Evolutionary conservation across 1,140 invertebrate genomes (phyloP).

Genomic region (Calosoma granatense): DNA sequence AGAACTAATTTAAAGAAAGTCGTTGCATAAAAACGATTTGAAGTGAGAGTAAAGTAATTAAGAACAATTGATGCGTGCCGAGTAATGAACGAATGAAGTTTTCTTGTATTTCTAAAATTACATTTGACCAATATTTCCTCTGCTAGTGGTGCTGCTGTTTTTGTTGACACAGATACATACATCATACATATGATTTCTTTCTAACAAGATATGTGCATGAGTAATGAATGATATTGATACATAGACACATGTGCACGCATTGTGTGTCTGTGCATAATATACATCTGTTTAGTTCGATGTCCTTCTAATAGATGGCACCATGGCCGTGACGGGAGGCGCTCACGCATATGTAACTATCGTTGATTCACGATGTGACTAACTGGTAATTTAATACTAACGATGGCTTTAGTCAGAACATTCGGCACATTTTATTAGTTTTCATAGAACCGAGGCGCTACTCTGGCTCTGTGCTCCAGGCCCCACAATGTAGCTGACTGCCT

Average conservation of each 20-base stretch:
- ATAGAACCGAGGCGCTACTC: background rate
- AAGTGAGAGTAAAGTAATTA: slow-evolving; percentile 5
- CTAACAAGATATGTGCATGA: no score
- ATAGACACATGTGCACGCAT: background rate
- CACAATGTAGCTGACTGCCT: no score
- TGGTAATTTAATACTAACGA: background rate
- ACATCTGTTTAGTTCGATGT: background rate
- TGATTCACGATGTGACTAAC: slow-evolving; percentile 4
- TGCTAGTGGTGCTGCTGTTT: background rate
- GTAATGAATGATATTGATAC: background rate
- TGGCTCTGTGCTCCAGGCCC: background rate
- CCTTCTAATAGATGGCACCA: slow-evolving; percentile 2
- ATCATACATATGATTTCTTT: no score
- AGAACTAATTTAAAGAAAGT: slow-evolving; percentile 1
- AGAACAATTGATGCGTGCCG: background rate
- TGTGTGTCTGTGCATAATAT: background rate
- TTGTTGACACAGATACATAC: no score
- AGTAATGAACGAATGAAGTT: background rate
- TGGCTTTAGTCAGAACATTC: background rate
- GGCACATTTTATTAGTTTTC: background rate
- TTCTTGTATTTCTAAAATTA: background rate
- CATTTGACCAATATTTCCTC: background rate
- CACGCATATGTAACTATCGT: background rate
- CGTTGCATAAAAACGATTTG: background rate
- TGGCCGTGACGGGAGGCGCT: background rate